A percentile compares a stretch with the other conserved stretches of the same genome.
Conservation (phyloP, 2,797 vertebrate species). For the Periparus ater region DNA sequence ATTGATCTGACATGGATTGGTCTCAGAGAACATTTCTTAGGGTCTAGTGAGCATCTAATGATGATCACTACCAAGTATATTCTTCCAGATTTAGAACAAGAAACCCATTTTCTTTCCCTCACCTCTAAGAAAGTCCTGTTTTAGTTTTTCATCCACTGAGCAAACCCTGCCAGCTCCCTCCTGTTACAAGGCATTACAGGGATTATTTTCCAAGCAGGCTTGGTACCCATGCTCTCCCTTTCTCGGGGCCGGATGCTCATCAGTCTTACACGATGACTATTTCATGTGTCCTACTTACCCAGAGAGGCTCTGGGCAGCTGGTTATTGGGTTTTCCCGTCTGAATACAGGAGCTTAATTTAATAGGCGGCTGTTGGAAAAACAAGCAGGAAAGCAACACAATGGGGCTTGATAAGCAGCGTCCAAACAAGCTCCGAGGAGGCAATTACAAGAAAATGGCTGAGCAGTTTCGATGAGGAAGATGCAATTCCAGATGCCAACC, state of each 20-base stretch:
- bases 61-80: not conserved
- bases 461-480: not conserved
- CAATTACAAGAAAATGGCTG: constrained; percentile 40
- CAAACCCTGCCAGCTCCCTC: not conserved
- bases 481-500: constrained; percentile 6
- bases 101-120: not conserved
- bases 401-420: constrained; percentile 50
- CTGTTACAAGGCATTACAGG: not conserved
- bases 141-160: not conserved
- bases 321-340: constrained; percentile 30
- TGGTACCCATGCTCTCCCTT: not conserved
- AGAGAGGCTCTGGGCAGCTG: constrained; percentile 23
- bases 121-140: not conserved
- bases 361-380: constrained; percentile 57
- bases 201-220: constrained; percentile 4
- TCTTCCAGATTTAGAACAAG: constrained; percentile 8
- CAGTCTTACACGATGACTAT: not conserved
- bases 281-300: constrained; percentile 23
- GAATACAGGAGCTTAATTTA: constrained; percentile 57
- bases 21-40: constrained; percentile 11
- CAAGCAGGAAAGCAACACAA: constrained; percentile 56
- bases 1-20: constrained; percentile 1
- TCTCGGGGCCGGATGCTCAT: not conserved
- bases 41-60: not conserved
- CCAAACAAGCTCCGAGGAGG: constrained; percentile 39